Evolutionary conservation across 2,888 invertebrate species (phyloP).

Genomic region (Anodontia alba): DNA sequence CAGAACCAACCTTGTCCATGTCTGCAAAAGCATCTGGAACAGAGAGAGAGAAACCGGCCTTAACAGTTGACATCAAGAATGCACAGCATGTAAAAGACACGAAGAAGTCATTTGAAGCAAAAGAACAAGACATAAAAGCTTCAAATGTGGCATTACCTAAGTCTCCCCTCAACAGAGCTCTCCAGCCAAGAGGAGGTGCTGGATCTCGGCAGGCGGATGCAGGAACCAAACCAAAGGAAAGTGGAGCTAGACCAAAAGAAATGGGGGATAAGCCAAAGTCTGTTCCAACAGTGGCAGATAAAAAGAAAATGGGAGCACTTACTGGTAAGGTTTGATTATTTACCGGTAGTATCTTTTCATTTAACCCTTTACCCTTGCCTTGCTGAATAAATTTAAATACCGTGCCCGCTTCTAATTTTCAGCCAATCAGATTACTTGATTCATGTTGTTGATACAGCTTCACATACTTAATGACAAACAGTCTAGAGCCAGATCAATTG

Average conservation of each 20-base stretch:
- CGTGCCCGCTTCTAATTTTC: too few relatives aligned
- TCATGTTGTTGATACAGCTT: too few relatives aligned
- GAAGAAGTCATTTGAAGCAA: slow-evolving; percentile 45
- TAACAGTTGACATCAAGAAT: slow-evolving; percentile 25
- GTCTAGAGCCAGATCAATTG: too few relatives aligned
- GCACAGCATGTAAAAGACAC: slow-evolving; percentile 29
- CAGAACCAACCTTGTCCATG: slow-evolving; percentile 62
- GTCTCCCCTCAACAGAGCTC: slow-evolving; percentile 59
- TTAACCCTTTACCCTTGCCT: too few relatives aligned
- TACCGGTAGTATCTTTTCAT: too few relatives aligned
- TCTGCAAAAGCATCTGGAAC: slow-evolving; percentile 47
- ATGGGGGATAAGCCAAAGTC: slow-evolving; percentile 16
- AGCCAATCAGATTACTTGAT: too few relatives aligned
- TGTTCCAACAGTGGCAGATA: not conserved
- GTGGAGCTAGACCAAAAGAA: slow-evolving; percentile 37
- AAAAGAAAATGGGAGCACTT: slow-evolving; percentile 5
- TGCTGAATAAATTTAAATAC: too few relatives aligned
- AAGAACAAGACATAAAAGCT: slow-evolving; percentile 38
- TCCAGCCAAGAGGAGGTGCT: slow-evolving; percentile 52
- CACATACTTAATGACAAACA: too few relatives aligned
- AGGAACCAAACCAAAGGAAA: slow-evolving; percentile 24
- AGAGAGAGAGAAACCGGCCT: slow-evolving; percentile 36
- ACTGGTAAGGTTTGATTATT: too few relatives aligned
- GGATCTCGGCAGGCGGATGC: slow-evolving; percentile 21
- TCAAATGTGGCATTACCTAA: not conserved